Percentiles rank a stretch among this genome's conserved stretches.
These are phyloP conservation scores for Naja naja DNA, from an alignment of 2,113 vertebrate species.

Conservation along the genomic window DNA sequence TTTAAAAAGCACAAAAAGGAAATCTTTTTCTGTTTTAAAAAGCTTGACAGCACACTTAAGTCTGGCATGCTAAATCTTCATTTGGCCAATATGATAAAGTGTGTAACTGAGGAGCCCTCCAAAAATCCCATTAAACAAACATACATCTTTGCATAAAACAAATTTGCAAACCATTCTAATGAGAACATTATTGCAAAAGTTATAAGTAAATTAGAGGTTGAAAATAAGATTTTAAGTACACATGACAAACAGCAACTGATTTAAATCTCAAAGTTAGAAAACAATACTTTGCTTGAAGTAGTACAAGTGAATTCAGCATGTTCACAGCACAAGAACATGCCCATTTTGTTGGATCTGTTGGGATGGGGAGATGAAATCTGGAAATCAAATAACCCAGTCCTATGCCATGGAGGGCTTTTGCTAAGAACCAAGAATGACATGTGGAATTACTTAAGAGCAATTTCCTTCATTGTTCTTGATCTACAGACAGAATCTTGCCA, in stretches of 20 bases:
- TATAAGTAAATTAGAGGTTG: not conserved
- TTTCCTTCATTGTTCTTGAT: too few species aligned
- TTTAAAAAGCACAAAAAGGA: not conserved
- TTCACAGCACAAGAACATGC: too few species aligned
- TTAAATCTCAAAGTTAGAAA: not conserved
- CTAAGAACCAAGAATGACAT: too few species aligned
- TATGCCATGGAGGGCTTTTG: too few species aligned
- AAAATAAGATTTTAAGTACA: not conserved
- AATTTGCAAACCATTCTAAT: not conserved
- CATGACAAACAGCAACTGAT: not conserved
- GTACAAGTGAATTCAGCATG: too few species aligned
- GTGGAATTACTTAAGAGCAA: too few species aligned
- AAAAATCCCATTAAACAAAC: not conserved
- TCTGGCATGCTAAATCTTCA: not conserved
- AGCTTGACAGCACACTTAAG: not conserved
- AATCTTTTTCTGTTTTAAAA: not conserved
- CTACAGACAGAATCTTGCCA: too few species aligned
- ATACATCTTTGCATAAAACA: not conserved
- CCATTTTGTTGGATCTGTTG: too few species aligned
- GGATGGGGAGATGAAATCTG: too few species aligned
- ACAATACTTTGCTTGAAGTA: not conserved
- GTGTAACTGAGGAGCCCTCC: rapidly evolving
- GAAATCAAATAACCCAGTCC: too few species aligned
- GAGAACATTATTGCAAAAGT: not conserved
- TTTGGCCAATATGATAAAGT: not conserved